Percentiles rank a stretch among this genome's conserved stretches.
Evolutionary conservation across 30 jellyfish, hydroid and myxozoan species (phyloP).

Genomic region (Nemopilema nomurai): DNA sequence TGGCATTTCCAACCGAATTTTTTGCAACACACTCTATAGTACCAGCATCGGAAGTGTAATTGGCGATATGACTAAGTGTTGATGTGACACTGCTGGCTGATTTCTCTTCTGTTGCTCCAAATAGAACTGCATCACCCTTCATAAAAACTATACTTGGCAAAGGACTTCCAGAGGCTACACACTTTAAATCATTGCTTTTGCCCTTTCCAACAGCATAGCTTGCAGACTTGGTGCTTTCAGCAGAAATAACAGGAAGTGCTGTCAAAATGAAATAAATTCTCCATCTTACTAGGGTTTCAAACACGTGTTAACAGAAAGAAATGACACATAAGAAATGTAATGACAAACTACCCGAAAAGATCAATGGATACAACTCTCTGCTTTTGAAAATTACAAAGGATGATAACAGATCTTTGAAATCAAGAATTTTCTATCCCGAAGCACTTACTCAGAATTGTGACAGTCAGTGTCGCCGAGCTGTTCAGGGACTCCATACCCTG

Average conservation of each 20-base stretch:
- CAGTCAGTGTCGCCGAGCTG: slow-evolving; percentile 3
- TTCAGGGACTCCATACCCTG: slow-evolving; percentile 32
- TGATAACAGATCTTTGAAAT: too few relatives aligned
- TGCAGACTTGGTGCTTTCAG: slow-evolving; percentile 11
- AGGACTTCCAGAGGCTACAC: slow-evolving; percentile 84
- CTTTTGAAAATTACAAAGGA: too few relatives aligned
- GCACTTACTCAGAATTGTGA: slow-evolving; percentile 32
- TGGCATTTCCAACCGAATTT: slow-evolving; percentile 22
- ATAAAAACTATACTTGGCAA: slow-evolving; percentile 61
- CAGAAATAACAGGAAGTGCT: slow-evolving; percentile 24
- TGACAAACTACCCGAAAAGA: too few relatives aligned
- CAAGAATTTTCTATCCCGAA: too few relatives aligned
- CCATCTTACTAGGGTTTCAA: not conserved
- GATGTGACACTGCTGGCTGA: slow-evolving; percentile 2
- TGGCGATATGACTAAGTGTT: slow-evolving; percentile 7
- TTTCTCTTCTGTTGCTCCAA: slow-evolving; percentile 3
- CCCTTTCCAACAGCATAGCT: slow-evolving; percentile 29
- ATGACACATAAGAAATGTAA: not conserved
- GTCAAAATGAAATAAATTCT: not conserved
- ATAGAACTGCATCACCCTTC: slow-evolving; percentile 17
- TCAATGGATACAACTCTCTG: too few relatives aligned
- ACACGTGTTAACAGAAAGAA: not conserved
- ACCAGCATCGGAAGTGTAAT: slow-evolving; percentile 48
- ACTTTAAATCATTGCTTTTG: slow-evolving; percentile 9
- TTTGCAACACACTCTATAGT: slow-evolving; percentile 30